Conservation (phyloP, 2,888 invertebrate genomes). For the Thecophora atra region DNA sequence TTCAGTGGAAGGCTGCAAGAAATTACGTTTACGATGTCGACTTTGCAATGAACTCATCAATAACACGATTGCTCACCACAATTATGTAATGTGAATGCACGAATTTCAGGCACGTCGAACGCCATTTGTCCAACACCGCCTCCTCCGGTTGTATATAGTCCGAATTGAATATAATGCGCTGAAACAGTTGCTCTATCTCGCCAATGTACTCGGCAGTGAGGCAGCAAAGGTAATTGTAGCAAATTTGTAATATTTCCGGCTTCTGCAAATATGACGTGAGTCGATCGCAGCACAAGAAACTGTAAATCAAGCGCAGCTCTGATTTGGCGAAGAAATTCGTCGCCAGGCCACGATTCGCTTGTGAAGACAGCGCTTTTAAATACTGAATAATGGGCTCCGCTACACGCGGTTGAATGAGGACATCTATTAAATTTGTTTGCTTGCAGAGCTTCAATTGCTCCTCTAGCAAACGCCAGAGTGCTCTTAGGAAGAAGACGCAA, state of each 20-base stretch:
- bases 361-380: constrained; percentile 48
- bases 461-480: constrained; percentile 57
- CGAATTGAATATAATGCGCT: constrained; percentile 71
- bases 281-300: constrained; percentile 57
- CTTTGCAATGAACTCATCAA: too few relatives aligned
- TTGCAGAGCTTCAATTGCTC: constrained; percentile 44
- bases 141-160: constrained; percentile 70
- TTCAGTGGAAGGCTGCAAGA: constrained; percentile 58
- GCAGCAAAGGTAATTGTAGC: constrained; percentile 72
- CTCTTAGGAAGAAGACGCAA: constrained; percentile 58
- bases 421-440: constrained; percentile 51
- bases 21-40: too few relatives aligned
- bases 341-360: constrained; percentile 54
- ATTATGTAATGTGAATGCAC: constrained; percentile 66
- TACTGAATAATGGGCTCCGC: constrained; percentile 56
- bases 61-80: constrained; percentile 53
- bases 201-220: constrained; percentile 70
- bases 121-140: constrained; percentile 68
- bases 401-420: constrained; percentile 52
- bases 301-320: constrained; percentile 69
- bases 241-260: constrained; percentile 61
- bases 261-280: constrained; percentile 54
- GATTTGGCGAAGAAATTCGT: constrained; percentile 69
- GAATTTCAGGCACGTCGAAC: constrained; percentile 67
- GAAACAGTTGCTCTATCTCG: constrained; percentile 71